Evolutionary conservation across 2,797 vertebrate species (phyloP).

Genomic region (Trichosurus vulpecula): DNA sequence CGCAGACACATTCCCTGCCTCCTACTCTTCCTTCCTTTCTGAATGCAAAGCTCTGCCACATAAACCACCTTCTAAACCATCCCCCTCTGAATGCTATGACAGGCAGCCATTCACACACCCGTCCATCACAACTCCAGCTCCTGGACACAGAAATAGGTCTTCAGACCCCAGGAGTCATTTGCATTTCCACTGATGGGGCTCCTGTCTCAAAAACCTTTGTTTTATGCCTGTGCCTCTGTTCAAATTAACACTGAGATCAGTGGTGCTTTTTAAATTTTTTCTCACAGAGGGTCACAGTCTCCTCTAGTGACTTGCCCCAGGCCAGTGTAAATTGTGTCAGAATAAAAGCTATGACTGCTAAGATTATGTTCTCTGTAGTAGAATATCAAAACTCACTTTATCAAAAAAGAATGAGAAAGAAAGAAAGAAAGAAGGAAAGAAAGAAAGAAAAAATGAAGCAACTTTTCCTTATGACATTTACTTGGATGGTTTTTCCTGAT

Average conservation of each 20-base stretch:
- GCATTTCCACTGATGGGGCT: slow-evolving; percentile 71
- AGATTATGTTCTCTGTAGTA: slow-evolving; percentile 6
- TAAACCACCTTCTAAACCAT: not conserved
- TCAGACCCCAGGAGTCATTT: slow-evolving; percentile 64
- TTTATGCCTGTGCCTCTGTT: slow-evolving; percentile 53
- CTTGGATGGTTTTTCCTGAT: slow-evolving; percentile 15
- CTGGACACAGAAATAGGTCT: slow-evolving; percentile 53
- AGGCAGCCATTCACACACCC: slow-evolving; percentile 43
- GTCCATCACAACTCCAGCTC: not conserved
- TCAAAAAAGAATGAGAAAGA: not conserved
- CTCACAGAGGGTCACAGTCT: slow-evolving; percentile 59
- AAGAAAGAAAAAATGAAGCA: not conserved
- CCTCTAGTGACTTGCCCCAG: slow-evolving; percentile 60
- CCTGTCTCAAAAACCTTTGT: slow-evolving; percentile 65
- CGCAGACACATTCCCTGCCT: rapidly evolving
- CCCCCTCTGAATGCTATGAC: not conserved
- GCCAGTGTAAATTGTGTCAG: not conserved
- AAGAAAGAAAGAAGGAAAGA: not conserved
- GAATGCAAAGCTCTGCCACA: not conserved
- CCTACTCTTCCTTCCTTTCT: not conserved
- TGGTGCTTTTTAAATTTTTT: slow-evolving; percentile 39
- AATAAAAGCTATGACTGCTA: slow-evolving; percentile 48
- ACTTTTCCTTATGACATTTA: slow-evolving; percentile 19
- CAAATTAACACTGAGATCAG: slow-evolving; percentile 60
- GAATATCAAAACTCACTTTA: not conserved